Percentiles rank a stretch among this genome's conserved stretches.
Evolutionary conservation across 2,113 vertebrate species (phyloP).

Genomic region (Dicaeum eximium): DNA sequence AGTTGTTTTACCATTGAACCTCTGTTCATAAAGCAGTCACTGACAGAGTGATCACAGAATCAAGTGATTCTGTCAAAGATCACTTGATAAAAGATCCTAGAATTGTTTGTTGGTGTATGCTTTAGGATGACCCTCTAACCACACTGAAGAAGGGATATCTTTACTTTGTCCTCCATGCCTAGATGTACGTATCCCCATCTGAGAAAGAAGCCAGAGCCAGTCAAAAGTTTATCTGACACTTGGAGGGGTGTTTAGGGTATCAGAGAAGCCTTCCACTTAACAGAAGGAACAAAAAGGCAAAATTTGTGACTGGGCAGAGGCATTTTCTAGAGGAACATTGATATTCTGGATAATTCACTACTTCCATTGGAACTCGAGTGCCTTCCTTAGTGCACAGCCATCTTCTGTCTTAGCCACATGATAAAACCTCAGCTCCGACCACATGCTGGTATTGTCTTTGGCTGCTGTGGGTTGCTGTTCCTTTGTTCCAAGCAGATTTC

Average conservation of each 20-base stretch:
- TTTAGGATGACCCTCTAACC: neutral
- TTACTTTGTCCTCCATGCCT: neutral
- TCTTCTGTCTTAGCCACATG: neutral
- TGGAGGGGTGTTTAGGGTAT: neutral
- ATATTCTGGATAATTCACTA: neutral
- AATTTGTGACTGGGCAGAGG: neutral
- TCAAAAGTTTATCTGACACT: neutral
- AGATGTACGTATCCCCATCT: neutral
- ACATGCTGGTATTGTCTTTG: neutral
- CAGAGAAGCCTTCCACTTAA: neutral
- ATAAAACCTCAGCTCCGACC: neutral
- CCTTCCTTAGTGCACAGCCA: neutral
- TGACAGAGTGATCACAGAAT: neutral
- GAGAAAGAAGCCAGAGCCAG: neutral
- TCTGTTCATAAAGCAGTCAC: neutral
- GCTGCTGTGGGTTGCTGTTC: neutral
- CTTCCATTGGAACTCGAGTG: neutral
- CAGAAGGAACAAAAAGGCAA: neutral
- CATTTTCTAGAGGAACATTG: neutral
- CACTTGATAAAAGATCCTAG: neutral
- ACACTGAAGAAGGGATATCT: neutral
- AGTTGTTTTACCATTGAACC: neutral
- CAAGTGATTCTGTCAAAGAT: neutral
- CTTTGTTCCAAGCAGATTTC: neutral
- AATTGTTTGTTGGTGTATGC: neutral